A percentile compares a stretch with the other conserved stretches of the same genome.
Conservation (phyloP, 2,113 vertebrate genomes). For the Chaetodon trifascialis region DNA sequence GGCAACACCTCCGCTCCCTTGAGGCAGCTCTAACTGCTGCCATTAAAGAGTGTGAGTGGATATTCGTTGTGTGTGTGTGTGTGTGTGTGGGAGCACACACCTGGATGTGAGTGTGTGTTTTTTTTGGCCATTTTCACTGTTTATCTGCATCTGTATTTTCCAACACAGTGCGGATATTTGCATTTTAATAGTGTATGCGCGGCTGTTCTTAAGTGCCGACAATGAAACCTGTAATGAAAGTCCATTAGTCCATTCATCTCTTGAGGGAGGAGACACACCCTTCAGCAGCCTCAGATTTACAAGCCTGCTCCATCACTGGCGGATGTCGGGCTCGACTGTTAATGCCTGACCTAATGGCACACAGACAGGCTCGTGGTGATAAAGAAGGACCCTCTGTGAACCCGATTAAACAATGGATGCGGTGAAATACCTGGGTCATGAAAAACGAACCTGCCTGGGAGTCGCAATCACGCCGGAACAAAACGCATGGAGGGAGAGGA, state of each 20-base stretch:
- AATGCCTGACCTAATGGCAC: conserved; percentile 50
- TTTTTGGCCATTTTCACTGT: conserved; percentile 17
- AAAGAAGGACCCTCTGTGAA: conserved; percentile 38
- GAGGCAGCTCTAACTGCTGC: conserved; percentile 51
- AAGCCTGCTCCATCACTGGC: conserved; percentile 31
- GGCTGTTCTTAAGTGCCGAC: not conserved
- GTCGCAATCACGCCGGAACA: not conserved
- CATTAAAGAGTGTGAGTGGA: conserved; percentile 62
- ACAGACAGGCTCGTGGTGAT: conserved; percentile 33
- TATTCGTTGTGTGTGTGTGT: not conserved
- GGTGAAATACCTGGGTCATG: conserved; percentile 13
- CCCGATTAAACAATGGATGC: conserved; percentile 39
- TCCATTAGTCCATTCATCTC: conserved; percentile 53
- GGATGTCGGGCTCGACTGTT: conserved; percentile 14
- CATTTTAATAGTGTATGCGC: not conserved
- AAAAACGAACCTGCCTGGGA: not conserved
- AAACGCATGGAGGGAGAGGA: not conserved
- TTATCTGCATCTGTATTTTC: conserved; percentile 7
- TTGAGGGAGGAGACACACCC: conserved; percentile 32
- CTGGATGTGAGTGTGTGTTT: conserved; percentile 3
- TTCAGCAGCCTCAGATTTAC: conserved; percentile 55
- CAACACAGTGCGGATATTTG: conserved; percentile 25
- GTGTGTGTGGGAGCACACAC: not conserved
- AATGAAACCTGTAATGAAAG: conserved; percentile 33
- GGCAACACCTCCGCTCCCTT: conserved; percentile 48